These are phyloP conservation scores for Poecilia wingei DNA, from an alignment of 2,797 vertebrate genomes.

Conservation along the genomic window DNA sequence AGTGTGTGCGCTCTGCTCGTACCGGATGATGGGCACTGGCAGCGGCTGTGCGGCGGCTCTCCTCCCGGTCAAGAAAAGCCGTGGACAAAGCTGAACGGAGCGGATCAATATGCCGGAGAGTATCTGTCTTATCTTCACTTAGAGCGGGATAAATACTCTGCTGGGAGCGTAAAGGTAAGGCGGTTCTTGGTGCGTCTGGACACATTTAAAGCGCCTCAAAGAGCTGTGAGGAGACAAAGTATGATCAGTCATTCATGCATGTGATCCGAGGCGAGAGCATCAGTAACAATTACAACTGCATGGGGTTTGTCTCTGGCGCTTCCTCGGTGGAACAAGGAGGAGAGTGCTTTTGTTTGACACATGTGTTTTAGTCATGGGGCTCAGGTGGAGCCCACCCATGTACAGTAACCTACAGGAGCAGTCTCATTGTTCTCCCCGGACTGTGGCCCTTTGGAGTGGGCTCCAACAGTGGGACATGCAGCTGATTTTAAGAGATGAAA, in stretches of 20 bases:
- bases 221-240: slow-evolving; percentile 68
- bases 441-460: slow-evolving; percentile 53
- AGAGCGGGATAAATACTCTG: slow-evolving; percentile 25
- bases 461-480: slow-evolving; percentile 19
- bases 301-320: slow-evolving; percentile 34
- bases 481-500: slow-evolving; percentile 18
- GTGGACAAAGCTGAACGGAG: slow-evolving; percentile 58
- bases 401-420: slow-evolving; percentile 58
- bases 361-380: slow-evolving; percentile 27
- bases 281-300: slow-evolving; percentile 37
- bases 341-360: slow-evolving; percentile 37
- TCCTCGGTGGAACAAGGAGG: slow-evolving; percentile 16
- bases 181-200: slow-evolving; percentile 33
- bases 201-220: slow-evolving; percentile 24
- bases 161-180: slow-evolving; percentile 67
- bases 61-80: slow-evolving; percentile 50
- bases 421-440: slow-evolving; percentile 79
- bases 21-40: slow-evolving; percentile 65
- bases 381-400: slow-evolving; percentile 73
- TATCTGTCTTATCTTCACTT: slow-evolving; percentile 31
- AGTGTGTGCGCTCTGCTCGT: slow-evolving; percentile 57
- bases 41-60: slow-evolving; percentile 60
- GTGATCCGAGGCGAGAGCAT: slow-evolving; percentile 39
- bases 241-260: slow-evolving; percentile 37
- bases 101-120: slow-evolving; percentile 47